A percentile compares a stretch with the other conserved stretches of the same genome.
Evolutionary conservation across 1,140 invertebrate genomes (phyloP).

Genomic region (Geopemphigus sp.): DNA sequence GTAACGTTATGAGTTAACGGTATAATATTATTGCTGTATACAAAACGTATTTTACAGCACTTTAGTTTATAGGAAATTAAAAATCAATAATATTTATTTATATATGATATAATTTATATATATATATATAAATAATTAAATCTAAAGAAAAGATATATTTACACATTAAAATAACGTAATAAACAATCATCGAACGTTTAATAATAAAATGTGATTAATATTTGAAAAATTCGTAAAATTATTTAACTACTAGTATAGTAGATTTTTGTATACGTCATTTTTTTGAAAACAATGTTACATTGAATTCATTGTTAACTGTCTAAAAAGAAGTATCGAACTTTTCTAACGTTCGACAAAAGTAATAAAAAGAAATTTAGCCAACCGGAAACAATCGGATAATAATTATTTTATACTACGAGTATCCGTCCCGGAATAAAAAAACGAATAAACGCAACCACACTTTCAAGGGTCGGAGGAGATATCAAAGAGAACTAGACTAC

Average conservation of each 20-base stretch:
- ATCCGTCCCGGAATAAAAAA: not conserved
- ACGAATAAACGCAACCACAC: not conserved
- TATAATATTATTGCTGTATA: too few relatives aligned
- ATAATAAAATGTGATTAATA: not conserved
- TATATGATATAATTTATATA: too few relatives aligned
- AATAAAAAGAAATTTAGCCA: conserved; percentile 4
- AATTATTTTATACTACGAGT: conserved; percentile 15
- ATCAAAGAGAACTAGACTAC: not conserved
- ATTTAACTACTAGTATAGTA: too few relatives aligned
- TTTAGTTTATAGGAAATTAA: too few relatives aligned
- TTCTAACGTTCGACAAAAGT: conserved; percentile 16
- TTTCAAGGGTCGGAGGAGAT: not conserved
- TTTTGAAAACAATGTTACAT: not conserved
- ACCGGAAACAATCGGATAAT: conserved; percentile 7
- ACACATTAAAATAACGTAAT: not conserved
- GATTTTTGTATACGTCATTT: conserved; percentile 5
- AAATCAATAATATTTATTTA: too few relatives aligned
- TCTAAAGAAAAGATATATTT: too few relatives aligned
- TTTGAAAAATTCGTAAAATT: not conserved
- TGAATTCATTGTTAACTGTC: not conserved
- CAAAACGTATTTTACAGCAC: too few relatives aligned
- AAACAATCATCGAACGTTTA: not conserved
- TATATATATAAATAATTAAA: too few relatives aligned
- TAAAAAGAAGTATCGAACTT: conserved; percentile 15
- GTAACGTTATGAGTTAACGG: too few relatives aligned